Evolutionary conservation across 35 echinoderm and acorn worm genomes (phyloP), one percentile per base, ranked within the genome.

Genomic region (Holothuria glaberrima): DNA sequence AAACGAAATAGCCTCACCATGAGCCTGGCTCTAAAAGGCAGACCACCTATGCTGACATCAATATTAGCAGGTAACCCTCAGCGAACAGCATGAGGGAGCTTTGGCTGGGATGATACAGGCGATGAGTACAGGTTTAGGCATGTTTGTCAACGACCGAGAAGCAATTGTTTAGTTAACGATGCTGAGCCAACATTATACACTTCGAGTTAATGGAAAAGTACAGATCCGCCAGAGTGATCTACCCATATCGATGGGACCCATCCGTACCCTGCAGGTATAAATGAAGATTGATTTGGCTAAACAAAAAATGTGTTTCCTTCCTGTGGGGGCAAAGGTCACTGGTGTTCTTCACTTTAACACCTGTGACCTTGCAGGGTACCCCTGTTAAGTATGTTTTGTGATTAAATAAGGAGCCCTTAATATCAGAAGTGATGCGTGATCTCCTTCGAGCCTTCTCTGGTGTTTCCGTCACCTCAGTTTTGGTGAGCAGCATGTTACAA

Each of bases 381-480:
- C 74, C 74, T 78, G 74, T 78, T 78, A 78, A 78, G 74, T 78
- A 78, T 78, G 74, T 78, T 78, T 78, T 78, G 74, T 78, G 74
- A 78, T 78, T 78, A 78, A 78, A 78, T 78, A 78, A 78, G 74
- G 44, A 73, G 30, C 30, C 30, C 69, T 73, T 73, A 38, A 73
- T 35, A 38, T 20, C 30, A 35, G 66, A 38, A 73, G 69, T 73
- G 30, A 44, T 31, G 69, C 30, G 38, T 73, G 30, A 38, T 32
- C 18, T 38, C 38, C 24, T 38, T 38, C 14, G 30, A 73, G 30
- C 69, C 69, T 73, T 22, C 69, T 22, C 9, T 30, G 33, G 30
- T 31, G 69, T 38, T 35, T 34, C 9, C 22, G 13, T 35, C 69
- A 73, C 31, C 69, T 73, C 69, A 6, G 5, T 73, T 22, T 73